Evolutionary conservation across 2,888 invertebrate genomes (phyloP).

Genomic region (Cephus runcator): DNA sequence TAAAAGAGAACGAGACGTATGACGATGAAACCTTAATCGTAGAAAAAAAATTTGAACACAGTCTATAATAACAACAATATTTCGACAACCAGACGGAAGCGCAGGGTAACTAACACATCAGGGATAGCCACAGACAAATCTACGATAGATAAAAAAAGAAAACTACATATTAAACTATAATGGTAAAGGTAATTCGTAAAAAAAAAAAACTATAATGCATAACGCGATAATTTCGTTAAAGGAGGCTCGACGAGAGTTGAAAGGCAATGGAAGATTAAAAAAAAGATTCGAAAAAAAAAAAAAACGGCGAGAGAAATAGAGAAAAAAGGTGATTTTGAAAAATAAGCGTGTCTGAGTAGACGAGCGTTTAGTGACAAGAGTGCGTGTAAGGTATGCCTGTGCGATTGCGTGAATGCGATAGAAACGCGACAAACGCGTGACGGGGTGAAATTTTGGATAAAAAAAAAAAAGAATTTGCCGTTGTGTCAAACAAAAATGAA

Average conservation of each 20-base stretch:
- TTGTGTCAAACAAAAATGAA: slow-evolving; percentile 17
- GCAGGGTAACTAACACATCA: slow-evolving; percentile 67
- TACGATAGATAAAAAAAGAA: slow-evolving; percentile 63
- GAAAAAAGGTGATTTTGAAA: neutral
- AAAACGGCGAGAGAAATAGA: slow-evolving; percentile 18
- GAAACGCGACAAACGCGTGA: slow-evolving; percentile 22
- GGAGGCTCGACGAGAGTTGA: slow-evolving; percentile 36
- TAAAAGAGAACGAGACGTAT: slow-evolving; percentile 17
- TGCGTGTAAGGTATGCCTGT: no score
- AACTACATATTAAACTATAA: slow-evolving; percentile 63
- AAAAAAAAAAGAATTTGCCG: slow-evolving; percentile 19
- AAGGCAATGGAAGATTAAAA: slow-evolving; percentile 22
- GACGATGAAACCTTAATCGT: slow-evolving; percentile 48
- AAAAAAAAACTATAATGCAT: slow-evolving; percentile 49
- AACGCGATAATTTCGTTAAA: slow-evolving; percentile 56
- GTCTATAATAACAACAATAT: slow-evolving; percentile 58
- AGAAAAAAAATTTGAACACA: slow-evolving; percentile 41
- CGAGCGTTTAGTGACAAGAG: no score
- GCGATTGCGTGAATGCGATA: no score
- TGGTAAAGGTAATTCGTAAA: slow-evolving; percentile 58
- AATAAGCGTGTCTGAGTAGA: slow-evolving; percentile 10
- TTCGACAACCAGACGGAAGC: slow-evolving; percentile 66
- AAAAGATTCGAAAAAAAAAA: slow-evolving; percentile 25
- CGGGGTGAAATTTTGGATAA: slow-evolving; percentile 39
- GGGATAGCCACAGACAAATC: slow-evolving; percentile 67